Percentiles rank a stretch among this genome's conserved stretches.
Conservation (phyloP, 2,888 invertebrate species). For the Acanthoscelides obtectus region DNA sequence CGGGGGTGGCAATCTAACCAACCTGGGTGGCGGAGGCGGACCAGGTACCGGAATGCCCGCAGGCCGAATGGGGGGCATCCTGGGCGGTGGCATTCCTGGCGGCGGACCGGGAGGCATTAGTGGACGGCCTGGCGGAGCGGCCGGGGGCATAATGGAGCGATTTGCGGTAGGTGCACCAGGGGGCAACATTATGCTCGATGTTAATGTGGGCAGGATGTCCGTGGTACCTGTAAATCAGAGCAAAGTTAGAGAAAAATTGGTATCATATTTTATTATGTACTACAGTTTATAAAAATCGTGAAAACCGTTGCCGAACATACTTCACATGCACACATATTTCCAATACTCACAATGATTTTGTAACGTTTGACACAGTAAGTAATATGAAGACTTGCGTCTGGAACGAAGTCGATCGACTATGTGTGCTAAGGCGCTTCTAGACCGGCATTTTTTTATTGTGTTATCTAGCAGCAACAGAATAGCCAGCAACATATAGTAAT, state of each 20-base stretch:
- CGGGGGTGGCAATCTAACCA: constrained; percentile 38
- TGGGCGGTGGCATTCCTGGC: constrained; percentile 54
- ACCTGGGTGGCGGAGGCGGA: constrained; percentile 41
- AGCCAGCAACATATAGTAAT: too few species aligned
- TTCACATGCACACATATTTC: too few species aligned
- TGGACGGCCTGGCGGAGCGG: constrained; percentile 50
- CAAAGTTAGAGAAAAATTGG: neutral
- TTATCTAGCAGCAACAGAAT: too few species aligned
- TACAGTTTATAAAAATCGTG: too few species aligned
- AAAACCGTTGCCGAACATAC: too few species aligned
- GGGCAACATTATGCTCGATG: constrained; percentile 19
- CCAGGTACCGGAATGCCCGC: constrained; percentile 44
- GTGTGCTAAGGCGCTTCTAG: too few species aligned
- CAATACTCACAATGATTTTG: too few species aligned
- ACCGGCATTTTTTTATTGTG: too few species aligned
- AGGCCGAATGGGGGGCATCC: constrained; percentile 52
- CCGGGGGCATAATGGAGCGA: constrained; percentile 43
- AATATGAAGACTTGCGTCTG: too few species aligned
- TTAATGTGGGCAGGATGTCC: constrained; percentile 33
- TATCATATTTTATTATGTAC: neutral
- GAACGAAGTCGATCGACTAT: too few species aligned
- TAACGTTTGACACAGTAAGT: too few species aligned
- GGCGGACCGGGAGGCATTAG: constrained; percentile 55
- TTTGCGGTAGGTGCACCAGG: constrained; percentile 47
- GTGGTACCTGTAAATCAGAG: constrained; percentile 20